Conservation (phyloP, 2,113 vertebrate species). For the Semnopithecus entellus region DNA sequence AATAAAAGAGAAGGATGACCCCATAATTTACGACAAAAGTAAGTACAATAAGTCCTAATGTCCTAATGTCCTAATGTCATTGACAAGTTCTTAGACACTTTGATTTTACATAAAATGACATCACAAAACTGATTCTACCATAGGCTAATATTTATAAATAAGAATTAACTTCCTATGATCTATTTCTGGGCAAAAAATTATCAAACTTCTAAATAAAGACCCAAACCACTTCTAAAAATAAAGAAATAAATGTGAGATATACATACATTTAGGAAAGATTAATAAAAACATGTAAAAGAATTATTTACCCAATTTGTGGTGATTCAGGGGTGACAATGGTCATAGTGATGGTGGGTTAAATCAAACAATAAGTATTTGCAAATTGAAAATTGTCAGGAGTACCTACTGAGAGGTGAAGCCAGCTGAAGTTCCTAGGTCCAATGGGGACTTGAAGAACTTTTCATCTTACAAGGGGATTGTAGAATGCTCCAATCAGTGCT, state of each 20-base stretch:
- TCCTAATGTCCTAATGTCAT: background rate
- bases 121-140: background rate
- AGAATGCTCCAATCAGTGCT: no score
- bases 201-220: background rate
- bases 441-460: no score
- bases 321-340: background rate
- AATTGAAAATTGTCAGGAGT: background rate
- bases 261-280: background rate
- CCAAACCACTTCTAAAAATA: background rate
- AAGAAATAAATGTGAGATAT: background rate
- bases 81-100: background rate
- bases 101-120: background rate
- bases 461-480: no score
- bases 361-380: background rate
- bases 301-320: background rate
- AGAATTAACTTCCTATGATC: background rate
- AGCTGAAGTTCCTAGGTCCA: no score
- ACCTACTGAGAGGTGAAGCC: background rate
- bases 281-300: background rate
- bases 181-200: background rate
- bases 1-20: background rate
- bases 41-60: background rate
- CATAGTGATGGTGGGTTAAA: background rate
- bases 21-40: background rate
- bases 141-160: background rate